phyloP scores from a whole-genome alignment of 2,797 vertebrate species.

The Miichthys miiuy region DNA sequence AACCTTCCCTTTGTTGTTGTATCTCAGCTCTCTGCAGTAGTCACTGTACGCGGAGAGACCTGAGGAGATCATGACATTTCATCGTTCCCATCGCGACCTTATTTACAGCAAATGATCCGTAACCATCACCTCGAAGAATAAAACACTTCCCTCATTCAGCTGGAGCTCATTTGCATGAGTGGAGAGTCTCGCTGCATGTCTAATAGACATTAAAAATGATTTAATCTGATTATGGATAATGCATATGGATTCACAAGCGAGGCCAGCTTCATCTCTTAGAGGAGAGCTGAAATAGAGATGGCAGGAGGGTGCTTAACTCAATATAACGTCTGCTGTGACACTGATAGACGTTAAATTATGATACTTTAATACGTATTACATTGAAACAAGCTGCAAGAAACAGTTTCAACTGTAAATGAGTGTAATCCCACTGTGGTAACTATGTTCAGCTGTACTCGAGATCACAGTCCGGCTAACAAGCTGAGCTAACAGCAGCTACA shows the following conservation, averaged over 20 bases:
- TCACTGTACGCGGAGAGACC: conserved; percentile 22
- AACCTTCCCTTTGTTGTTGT: not conserved
- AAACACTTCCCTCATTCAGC: conserved; percentile 24
- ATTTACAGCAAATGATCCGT: conserved; percentile 41
- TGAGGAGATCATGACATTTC: conserved; percentile 33
- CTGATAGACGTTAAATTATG: conserved; percentile 18
- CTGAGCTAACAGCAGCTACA: no score
- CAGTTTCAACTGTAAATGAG: not conserved
- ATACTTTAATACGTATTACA: not conserved
- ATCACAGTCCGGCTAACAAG: no score
- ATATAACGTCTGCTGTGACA: not conserved
- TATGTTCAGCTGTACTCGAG: no score
- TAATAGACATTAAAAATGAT: conserved; percentile 60
- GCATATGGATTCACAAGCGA: conserved; percentile 33
- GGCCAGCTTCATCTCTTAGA: conserved; percentile 13
- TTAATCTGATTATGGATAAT: conserved; percentile 56
- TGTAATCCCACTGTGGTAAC: no score
- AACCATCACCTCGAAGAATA: conserved; percentile 39
- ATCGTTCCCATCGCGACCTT: conserved; percentile 53
- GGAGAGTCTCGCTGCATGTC: conserved; percentile 43
- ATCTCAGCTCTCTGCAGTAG: conserved; percentile 26
- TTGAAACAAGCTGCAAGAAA: conserved; percentile 18
- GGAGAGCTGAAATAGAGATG: conserved; percentile 14
- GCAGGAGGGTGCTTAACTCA: conserved; percentile 23
- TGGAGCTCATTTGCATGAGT: conserved; percentile 55